Percentiles rank a stretch among this genome's conserved stretches.
These are phyloP conservation scores for Embiotoca jacksoni DNA, from an alignment of 2,113 vertebrate genomes.

Conservation along the genomic window DNA sequence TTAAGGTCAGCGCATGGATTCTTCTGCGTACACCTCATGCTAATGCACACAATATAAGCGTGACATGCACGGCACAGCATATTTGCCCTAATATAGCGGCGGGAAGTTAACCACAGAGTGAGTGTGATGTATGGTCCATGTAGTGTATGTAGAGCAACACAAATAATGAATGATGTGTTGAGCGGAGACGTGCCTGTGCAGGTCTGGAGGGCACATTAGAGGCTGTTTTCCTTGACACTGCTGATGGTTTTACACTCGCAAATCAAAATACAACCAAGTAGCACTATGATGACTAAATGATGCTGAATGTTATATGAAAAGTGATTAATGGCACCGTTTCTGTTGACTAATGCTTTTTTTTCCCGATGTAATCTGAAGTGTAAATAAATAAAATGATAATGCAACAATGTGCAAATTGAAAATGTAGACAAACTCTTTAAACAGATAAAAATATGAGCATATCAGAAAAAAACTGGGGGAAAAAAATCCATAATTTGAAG, in stretches of 20 bases:
- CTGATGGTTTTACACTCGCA: constrained; percentile 45
- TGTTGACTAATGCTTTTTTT: background rate
- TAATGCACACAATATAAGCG: constrained; percentile 68
- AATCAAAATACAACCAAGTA: constrained; percentile 10
- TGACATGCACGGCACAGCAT: constrained; percentile 47
- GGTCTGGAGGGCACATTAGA: constrained; percentile 48
- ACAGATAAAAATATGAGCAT: too few species aligned
- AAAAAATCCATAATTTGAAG: too few species aligned
- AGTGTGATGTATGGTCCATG: constrained; percentile 62
- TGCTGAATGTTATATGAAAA: background rate
- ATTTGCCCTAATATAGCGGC: constrained; percentile 54
- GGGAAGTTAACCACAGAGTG: constrained; percentile 52
- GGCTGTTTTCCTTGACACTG: constrained; percentile 23
- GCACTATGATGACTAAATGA: constrained; percentile 32
- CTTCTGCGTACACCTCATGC: constrained; percentile 49
- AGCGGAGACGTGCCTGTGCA: constrained; percentile 51
- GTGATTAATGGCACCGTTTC: background rate
- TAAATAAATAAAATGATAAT: background rate
- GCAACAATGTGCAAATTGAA: too few species aligned
- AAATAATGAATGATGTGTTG: constrained; percentile 65
- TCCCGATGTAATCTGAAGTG: background rate
- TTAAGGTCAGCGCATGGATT: constrained; percentile 74
- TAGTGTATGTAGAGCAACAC: constrained; percentile 51
- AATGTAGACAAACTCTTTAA: too few species aligned
- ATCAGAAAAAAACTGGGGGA: too few species aligned